Conservation (phyloP, 2,888 invertebrate genomes). For the Pardosa pseudoannulata region DNA sequence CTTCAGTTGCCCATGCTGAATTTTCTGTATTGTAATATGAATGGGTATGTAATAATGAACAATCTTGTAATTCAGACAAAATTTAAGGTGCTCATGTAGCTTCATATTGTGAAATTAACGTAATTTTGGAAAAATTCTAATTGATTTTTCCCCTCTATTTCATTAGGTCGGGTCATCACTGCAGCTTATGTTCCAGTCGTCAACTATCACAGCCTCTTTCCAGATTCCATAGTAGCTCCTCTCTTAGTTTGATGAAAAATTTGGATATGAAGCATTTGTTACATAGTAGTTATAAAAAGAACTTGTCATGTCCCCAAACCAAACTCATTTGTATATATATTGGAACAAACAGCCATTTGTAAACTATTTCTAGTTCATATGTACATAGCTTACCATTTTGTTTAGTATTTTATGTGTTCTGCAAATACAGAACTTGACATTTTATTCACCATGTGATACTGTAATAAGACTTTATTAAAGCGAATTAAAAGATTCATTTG, state of each 20-base stretch:
- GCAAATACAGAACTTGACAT: neutral
- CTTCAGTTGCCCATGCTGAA: too few relatives aligned
- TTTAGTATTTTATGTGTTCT: neutral
- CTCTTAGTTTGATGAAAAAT: conserved; percentile 35
- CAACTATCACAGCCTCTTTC: conserved; percentile 97
- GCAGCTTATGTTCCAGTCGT: conserved; percentile 98
- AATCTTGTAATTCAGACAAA: too few relatives aligned
- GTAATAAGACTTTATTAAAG: neutral
- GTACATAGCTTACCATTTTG: neutral
- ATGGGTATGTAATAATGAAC: too few relatives aligned
- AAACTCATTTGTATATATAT: neutral
- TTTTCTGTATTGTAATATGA: too few relatives aligned
- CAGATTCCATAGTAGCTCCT: conserved; percentile 82
- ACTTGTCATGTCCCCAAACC: neutral
- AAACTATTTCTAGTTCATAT: neutral
- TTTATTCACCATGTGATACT: neutral
- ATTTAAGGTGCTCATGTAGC: too few relatives aligned
- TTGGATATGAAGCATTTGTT: too few relatives aligned
- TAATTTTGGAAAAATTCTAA: too few relatives aligned
- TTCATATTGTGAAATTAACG: too few relatives aligned
- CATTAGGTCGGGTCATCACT: conserved; percentile 94
- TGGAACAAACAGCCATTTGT: neutral
- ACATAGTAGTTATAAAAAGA: too few relatives aligned
- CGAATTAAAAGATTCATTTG: too few relatives aligned
- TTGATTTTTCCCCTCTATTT: conserved; percentile 75